Conservation (phyloP, 2,797 vertebrate species). For the Hipposideros larvatus region DNA sequence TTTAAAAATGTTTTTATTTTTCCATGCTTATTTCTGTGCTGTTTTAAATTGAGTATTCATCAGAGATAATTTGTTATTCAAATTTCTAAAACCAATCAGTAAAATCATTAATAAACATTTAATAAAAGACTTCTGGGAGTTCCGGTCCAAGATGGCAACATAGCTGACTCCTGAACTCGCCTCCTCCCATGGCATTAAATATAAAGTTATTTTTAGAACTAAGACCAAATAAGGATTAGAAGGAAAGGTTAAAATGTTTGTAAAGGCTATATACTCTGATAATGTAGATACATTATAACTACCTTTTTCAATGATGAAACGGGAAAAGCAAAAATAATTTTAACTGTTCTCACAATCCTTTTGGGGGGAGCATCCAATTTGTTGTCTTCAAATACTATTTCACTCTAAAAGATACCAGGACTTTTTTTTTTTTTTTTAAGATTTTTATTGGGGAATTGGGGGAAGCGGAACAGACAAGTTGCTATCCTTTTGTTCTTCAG, state of each 20-base stretch:
- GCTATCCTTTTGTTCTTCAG: no score
- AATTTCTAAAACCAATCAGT: constrained; percentile 41
- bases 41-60: constrained; percentile 56
- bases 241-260: not conserved
- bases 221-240: constrained; percentile 30
- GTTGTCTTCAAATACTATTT: constrained; percentile 46
- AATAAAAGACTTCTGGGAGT: constrained; percentile 37
- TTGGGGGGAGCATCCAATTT: not conserved
- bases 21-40: not conserved
- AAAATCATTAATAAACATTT: constrained; percentile 53
- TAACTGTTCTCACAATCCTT: constrained; percentile 38
- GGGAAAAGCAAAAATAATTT: constrained; percentile 50
- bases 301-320: constrained; percentile 36
- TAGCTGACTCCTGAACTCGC: not conserved
- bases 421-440: no score
- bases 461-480: no score
- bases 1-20: constrained; percentile 22
- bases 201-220: constrained; percentile 18
- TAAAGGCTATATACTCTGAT: not conserved
- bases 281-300: not conserved
- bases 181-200: not conserved
- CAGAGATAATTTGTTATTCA: constrained; percentile 25
- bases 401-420: not conserved
- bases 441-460: no score
- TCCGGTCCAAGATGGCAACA: not conserved